Evolutionary conservation across 2,888 invertebrate genomes (phyloP), one percentile per base, ranked within the genome.

Genomic region (Mesoligia furuncula): DNA sequence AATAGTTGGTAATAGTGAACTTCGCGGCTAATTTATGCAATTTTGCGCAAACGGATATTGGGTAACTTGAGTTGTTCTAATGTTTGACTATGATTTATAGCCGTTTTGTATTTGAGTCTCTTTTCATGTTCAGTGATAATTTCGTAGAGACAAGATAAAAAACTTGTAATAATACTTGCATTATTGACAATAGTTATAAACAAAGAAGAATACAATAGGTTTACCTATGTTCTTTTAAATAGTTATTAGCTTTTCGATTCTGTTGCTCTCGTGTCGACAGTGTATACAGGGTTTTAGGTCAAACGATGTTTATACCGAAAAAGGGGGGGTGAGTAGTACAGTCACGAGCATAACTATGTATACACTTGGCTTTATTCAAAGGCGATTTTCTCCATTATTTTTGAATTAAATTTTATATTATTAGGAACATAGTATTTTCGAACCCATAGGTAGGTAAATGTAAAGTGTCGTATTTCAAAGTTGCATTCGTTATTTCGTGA

Each of bases 1-100:
- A 24, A 31, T 31, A 39, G 11, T 17, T 31, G 17, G 5, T 27
- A 73, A 42, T 17, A 31, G 17, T n/a, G n/a, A 8, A 64, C 4
- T 17, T 31, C 9, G 39, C 15, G 24, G 17, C 31, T 57, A 85
- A 84, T 80, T 80, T 72, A 85, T 85, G 61, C 73, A 85, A 67
- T 80, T 61, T 48, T 5, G 31, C 66, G 48, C 59, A 70, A 72
- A 72, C 54, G 24, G 72, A 80, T 80, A 84, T 80, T 80, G 45
- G 15, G 24, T 20, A 39, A 54, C 11, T 36, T 17, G 11, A 24
- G n/a, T 64, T 39, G 54, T 84, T 54, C 5, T 59, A 69, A 65
- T 69, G 54, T 66, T 66, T 31, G 20, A 39, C 15, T 20, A 54
- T 54, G 66, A 79, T 84, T 80, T 80, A 71, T 62, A 1, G 36